These are phyloP conservation scores for Nebria salina DNA, from an alignment of 2,888 invertebrate species.

Conservation along the genomic window DNA sequence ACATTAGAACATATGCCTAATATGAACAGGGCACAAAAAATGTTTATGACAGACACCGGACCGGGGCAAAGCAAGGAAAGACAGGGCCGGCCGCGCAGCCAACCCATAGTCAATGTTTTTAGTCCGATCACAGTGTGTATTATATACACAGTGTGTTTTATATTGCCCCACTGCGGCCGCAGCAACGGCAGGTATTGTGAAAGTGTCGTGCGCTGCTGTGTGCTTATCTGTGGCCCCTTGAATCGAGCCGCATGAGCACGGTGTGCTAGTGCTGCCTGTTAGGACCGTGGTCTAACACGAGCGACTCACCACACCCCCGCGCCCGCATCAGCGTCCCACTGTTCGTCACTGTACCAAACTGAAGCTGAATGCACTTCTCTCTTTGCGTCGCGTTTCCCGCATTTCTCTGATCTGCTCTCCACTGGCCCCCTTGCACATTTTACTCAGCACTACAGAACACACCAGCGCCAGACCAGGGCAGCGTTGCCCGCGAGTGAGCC, in stretches of 20 bases:
- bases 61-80: not conserved
- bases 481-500: not conserved
- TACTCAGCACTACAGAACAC: not conserved
- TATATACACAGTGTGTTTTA: constrained; percentile 11
- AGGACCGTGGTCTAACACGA: not conserved
- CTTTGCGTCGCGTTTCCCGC: not conserved
- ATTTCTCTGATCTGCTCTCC: not conserved
- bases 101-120: constrained; percentile 21
- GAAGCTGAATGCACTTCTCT: constrained; percentile 3
- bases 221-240: constrained; percentile 26
- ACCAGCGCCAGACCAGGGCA: not conserved
- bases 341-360: not conserved
- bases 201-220: constrained; percentile 53
- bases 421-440: not conserved
- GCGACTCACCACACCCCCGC: not conserved
- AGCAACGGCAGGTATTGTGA: constrained; percentile 60
- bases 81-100: not conserved
- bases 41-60: not conserved
- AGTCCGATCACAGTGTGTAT: not conserved
- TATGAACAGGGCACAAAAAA: constrained; percentile 13
- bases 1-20: constrained; percentile 40
- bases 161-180: constrained; percentile 51
- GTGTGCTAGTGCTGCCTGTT: not conserved
- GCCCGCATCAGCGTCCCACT: not conserved
- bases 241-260: constrained; percentile 7